Conservation (phyloP, 2,888 invertebrate genomes). For the Drosophila paramelanica region DNA sequence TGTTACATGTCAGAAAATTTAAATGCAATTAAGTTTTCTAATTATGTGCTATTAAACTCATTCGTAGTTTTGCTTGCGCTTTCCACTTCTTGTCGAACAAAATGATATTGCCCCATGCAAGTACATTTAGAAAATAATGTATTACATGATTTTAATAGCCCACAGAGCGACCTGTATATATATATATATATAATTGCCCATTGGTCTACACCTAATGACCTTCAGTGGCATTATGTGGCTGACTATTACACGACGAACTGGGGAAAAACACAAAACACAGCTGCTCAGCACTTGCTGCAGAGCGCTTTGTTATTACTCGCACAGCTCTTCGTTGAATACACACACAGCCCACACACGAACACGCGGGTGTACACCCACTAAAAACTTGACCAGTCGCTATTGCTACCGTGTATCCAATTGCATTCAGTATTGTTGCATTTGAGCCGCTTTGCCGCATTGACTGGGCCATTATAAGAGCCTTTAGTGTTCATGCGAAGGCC, state of each 20-base stretch:
- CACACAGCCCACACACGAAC: conserved; percentile 2
- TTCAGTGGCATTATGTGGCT: conserved; percentile 24
- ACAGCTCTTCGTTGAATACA: conserved; percentile 26
- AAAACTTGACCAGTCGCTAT: conserved; percentile 30
- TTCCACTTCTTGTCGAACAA: too few species aligned
- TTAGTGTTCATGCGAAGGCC: conserved; percentile 29
- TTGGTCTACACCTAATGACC: conserved; percentile 40
- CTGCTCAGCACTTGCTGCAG: conserved; percentile 13
- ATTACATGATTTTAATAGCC: conserved; percentile 5
- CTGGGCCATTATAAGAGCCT: conserved; percentile 27
- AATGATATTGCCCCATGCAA: neutral
- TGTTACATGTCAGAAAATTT: too few species aligned
- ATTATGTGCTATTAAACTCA: too few species aligned
- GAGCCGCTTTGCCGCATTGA: conserved; percentile 30
- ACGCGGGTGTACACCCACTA: conserved; percentile 10
- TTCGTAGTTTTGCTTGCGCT: too few species aligned
- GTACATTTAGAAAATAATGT: neutral
- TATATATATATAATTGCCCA: conserved; percentile 49
- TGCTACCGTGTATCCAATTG: conserved; percentile 45
- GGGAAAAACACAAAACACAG: conserved; percentile 37
- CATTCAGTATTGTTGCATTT: conserved; percentile 46
- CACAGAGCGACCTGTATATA: conserved; percentile 5
- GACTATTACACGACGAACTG: conserved; percentile 13
- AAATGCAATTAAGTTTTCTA: too few species aligned
- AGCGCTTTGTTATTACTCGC: conserved; percentile 31